Base-by-base conservation (phyloP, 1,140 invertebrate genomes). In the Trichomalopsis sarcophagae region DNA sequence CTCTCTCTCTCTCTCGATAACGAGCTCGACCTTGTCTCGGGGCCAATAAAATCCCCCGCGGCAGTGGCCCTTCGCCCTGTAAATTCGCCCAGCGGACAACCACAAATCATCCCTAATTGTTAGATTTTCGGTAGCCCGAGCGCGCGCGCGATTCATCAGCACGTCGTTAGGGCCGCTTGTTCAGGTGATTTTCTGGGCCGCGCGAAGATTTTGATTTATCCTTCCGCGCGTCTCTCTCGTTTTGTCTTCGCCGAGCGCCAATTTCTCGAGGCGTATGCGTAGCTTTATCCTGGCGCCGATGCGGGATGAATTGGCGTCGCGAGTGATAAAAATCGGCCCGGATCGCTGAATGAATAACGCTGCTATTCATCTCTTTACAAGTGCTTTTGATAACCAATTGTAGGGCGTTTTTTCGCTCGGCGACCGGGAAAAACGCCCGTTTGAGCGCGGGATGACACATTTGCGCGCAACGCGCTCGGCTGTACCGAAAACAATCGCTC, bases 101-200 rank as follows among this genome's bases (percentile, higher is more conserved):
- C 87, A 89, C 88, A 87, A 87, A 89, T 89, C 88, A 89, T 13
- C 86, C 68, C 83, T 86, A 87, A 89, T 89, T 88, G 88, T 88
- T 87, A 88, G 86, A 87, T 87, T 82, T 82, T 88, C 82, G 85
- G 79, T 71, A 68, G 78, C 40, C 23, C 68, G 17, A 33, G 79
- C 62, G 74, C 69, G 86, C 86, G 77, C 69, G 86, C 85, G 77
- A 86, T 86, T 85, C 80, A 85, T 87, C 81, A 85, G 76, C 76
- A 40, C 21, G 23, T 84, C 77, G 78, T 84, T 84, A 84, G 44
- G 84, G n/a, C 36, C 36, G 74, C 83, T 81, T 75, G 84, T 84
- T 13, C 50, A 71, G 62, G 44, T 77, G 74, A 81, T 81, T 81
- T 81, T 81, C 76, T 55, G 30, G 44, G 27, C 7, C 76, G 27